Base-by-base conservation (phyloP, 2,113 vertebrate species). In the Willisornis vidua region DNA sequence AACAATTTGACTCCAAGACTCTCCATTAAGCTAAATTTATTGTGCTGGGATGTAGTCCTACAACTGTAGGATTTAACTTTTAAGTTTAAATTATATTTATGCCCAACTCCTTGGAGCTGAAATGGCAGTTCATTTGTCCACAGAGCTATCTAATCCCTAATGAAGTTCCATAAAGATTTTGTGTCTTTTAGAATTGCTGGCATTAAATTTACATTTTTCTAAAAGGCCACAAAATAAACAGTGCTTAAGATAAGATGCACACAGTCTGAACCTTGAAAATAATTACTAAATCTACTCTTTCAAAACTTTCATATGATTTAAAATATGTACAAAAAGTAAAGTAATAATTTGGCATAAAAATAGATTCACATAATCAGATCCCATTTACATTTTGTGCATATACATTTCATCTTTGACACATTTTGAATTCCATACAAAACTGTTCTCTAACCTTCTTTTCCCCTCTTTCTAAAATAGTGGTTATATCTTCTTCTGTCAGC, bases 401-500 rank as follows among this genome's bases (percentile, higher is more conserved):
- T 8, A 1, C 19, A 35, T 57, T 37, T 67, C n/a, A 24, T 4
- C 23, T 46, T 66, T 68, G n/a, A 70, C 66, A 78, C 13, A 31
- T 52, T 86, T 22, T 3, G 20, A 92, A 77, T 62, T 68, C 25
- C 20, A 10, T 37, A 89, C 29, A 22, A 71, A 96, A 46, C 9
- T 23, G 11, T 33, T 81, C 52, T 89, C 96, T 92, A 87, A 99
- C 98, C 98, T 99, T 99, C 97, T 98, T 99, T 97, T 98, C 98
- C 31, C 99, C 98, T 97, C 99, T 98, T 96, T 99, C 98, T 85
- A 99, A 93, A 90, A 99, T 98, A 45, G 98, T 98, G 88, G 95
- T 97, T 74, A 99, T 99, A 62, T 99, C 98, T 90, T 99, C 98
- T 55, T 99, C 99, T n/a, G 98, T 99, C 89, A 99, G 96, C 83